Percentiles rank a stretch among this genome's conserved stretches.
Conservation (phyloP, 2,888 invertebrate species). For the Thumatha senex region DNA sequence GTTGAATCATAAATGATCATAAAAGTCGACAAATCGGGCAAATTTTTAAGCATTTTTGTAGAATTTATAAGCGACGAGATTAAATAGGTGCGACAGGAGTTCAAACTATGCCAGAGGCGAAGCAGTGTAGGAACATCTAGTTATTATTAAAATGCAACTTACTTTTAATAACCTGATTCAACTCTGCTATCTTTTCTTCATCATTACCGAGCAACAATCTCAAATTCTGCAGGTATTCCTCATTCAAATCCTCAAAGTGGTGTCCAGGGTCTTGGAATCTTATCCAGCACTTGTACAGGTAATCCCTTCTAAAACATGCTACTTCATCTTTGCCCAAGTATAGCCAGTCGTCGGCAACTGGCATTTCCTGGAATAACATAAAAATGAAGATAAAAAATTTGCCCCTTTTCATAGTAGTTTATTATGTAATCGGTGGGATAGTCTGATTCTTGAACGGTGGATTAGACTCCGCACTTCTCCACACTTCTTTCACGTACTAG, state of each 20-base stretch:
- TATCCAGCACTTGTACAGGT: constrained; percentile 59
- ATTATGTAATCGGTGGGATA: too few species aligned
- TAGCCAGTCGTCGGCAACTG: constrained; percentile 56
- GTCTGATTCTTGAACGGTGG: too few species aligned
- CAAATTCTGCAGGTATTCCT: constrained; percentile 57
- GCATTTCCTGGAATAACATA: constrained; percentile 50
- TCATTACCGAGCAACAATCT: constrained; percentile 57
- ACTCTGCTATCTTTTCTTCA: constrained; percentile 56
- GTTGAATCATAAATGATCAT: too few species aligned
- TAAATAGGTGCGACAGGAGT: too few species aligned
- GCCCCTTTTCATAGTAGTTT: too few species aligned
- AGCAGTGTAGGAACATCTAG: too few species aligned
- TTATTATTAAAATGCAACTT: not conserved
- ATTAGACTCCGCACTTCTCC: too few species aligned
- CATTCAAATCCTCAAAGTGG: constrained; percentile 55
- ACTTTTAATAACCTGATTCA: constrained; percentile 58
- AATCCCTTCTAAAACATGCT: constrained; percentile 55
- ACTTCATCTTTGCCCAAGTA: constrained; percentile 59
- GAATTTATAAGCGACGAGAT: too few species aligned
- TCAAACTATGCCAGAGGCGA: too few species aligned
- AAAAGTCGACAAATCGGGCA: too few species aligned
- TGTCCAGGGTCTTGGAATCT: constrained; percentile 56
- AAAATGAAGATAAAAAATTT: not conserved
- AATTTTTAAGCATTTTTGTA: too few species aligned
- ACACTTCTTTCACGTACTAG: too few species aligned